Base-by-base conservation (phyloP, 2,113 vertebrate species). In the Excalfactoria chinensis region DNA sequence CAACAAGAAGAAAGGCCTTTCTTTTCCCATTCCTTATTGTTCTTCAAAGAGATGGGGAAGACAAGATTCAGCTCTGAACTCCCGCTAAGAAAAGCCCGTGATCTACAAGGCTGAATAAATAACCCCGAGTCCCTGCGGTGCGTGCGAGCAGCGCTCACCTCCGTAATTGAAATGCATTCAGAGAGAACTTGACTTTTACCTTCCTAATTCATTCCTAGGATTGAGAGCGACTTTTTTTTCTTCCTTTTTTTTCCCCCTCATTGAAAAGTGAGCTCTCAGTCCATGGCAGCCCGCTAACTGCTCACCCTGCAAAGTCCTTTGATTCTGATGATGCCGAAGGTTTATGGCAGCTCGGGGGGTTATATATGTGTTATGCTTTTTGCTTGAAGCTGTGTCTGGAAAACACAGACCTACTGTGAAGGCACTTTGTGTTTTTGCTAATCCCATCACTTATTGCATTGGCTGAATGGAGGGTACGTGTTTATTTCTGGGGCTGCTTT, bases 11-110 rank as follows among this genome's bases (percentile, higher is more conserved):
- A 88, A 75, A 84, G 6, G 49, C 34, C 30, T 30, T 43, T 84
- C 51, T 79, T 76, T 82, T 84, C 60, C 68, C 81, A 6, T 72
- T 63, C 77, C 53, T 46, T 93, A 83, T 87, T 97, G 86, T 84
- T 96, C 96, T 96, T 95, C 96, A 94, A 72, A 96, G 96, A 28
- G 67, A 15, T 20, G 84, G 74, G 48, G 72, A 86, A 88, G 92
- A 75, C 32, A 67, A 51, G 69, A 75, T 75, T 73, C 68, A 2
- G 3, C 86, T 93, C 82, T 74, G 16, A 22, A 37, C n/a, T 70
- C 85, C 90, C 0, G 11, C 23, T 46, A 30, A 89, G 87, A 70
- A 35, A 79, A 71, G 64, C 44, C 35, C 7, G 2, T 55, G 62
- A 59, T 37, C 34, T 35, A 30, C 15, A 49, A 58, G 80, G 74